phyloP scores from a whole-genome alignment of 64 coral and sea anemone species.

The Montipora efflorescens region DNA sequence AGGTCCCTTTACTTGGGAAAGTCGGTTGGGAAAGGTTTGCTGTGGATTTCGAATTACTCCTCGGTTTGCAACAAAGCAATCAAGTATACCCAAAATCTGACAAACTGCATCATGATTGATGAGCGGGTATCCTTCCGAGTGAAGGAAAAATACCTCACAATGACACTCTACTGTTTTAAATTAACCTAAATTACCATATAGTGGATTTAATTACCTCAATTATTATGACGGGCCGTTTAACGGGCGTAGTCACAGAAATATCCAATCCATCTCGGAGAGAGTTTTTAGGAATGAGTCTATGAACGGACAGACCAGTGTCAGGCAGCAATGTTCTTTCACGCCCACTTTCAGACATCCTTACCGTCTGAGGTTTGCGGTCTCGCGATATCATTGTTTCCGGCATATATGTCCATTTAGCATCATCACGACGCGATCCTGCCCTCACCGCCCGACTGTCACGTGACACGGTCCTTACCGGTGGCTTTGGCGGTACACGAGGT shows the following conservation, averaged over 20 bases:
- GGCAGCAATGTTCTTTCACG: neutral
- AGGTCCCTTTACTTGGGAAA: too few species aligned
- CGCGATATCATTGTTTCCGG: neutral
- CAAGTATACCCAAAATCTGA: too few species aligned
- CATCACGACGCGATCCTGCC: neutral
- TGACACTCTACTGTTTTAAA: too few species aligned
- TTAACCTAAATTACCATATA: neutral
- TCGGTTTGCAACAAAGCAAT: too few species aligned
- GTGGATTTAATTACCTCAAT: neutral
- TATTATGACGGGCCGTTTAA: neutral
- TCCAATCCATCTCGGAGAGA: neutral
- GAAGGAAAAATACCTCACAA: too few species aligned
- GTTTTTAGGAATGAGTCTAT: neutral
- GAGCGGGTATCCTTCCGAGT: too few species aligned
- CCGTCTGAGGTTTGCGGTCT: neutral
- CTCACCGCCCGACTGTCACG: neutral
- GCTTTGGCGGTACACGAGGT: slow-evolving; percentile 31
- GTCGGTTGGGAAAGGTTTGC: too few species aligned
- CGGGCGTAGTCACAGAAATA: neutral
- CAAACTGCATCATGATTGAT: too few species aligned
- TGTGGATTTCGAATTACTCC: too few species aligned
- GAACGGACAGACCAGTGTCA: neutral
- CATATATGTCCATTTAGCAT: neutral
- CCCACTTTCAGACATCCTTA: neutral
- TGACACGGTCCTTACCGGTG: slow-evolving; percentile 15